phyloP scores from a whole-genome alignment of 1,140 invertebrate species.

The Philotrypesis tridentata region DNA sequence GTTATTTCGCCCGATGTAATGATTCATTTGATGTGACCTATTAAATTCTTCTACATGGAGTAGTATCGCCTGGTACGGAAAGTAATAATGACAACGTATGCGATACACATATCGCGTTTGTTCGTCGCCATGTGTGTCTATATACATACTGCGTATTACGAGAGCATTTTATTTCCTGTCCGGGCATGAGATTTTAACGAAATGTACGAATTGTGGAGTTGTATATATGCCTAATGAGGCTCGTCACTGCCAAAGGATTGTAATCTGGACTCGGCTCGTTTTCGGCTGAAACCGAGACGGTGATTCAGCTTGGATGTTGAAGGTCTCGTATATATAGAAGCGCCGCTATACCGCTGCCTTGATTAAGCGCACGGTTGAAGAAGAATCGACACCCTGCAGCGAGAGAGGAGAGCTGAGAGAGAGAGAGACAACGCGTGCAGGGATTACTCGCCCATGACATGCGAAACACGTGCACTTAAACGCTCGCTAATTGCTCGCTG shows the following conservation, averaged over 20 bases:
- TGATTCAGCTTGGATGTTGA: neutral
- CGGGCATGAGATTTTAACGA: no score
- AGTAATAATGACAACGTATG: neutral
- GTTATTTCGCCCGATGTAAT: neutral
- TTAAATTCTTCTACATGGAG: neutral
- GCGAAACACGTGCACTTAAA: slow-evolving; percentile 69
- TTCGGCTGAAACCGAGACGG: neutral
- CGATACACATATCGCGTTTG: no score
- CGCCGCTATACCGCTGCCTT: slow-evolving; percentile 57
- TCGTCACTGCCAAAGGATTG: neutral
- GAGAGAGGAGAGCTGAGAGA: slow-evolving; percentile 1
- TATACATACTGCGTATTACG: no score
- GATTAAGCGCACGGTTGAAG: slow-evolving; percentile 60
- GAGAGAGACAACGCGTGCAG: slow-evolving; percentile 49
- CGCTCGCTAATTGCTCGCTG: slow-evolving; percentile 66
- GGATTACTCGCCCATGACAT: slow-evolving; percentile 64
- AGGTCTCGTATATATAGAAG: neutral
- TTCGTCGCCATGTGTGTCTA: no score
- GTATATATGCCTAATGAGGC: neutral
- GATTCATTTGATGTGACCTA: neutral
- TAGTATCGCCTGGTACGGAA: neutral
- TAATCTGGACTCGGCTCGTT: neutral
- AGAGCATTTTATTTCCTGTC: no score
- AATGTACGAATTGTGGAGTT: neutral
- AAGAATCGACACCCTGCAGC: slow-evolving; percentile 53